These are phyloP conservation scores for Nezara viridula DNA, from an alignment of 2,888 invertebrate genomes.

Conservation along the genomic window DNA sequence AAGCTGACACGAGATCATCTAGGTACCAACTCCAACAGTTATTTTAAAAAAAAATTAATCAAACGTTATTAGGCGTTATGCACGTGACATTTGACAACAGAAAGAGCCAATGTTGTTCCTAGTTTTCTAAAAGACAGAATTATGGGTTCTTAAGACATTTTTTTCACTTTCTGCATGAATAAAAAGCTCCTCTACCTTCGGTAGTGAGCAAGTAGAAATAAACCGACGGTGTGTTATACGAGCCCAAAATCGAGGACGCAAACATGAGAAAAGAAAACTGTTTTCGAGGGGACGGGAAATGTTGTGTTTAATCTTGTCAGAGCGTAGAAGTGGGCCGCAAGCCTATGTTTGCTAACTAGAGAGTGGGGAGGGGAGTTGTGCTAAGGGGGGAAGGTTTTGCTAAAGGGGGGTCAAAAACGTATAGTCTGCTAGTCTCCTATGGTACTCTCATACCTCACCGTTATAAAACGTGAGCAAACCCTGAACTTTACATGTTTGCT, in stretches of 20 bases:
- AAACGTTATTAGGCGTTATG: no score
- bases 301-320: background rate
- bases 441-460: background rate
- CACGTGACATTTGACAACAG: no score
- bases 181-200: no score
- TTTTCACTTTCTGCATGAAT: no score
- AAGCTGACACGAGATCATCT: no score
- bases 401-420: no score
- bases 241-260: background rate
- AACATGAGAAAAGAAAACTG: slow-evolving; percentile 13
- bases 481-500: background rate
- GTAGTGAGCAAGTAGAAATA: background rate
- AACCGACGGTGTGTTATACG: background rate
- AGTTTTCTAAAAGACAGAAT: no score
- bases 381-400: background rate
- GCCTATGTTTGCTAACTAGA: background rate
- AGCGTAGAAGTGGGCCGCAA: background rate
- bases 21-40: no score
- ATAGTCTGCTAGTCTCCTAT: no score
- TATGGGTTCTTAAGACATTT: no score
- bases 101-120: no score
- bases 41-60: no score
- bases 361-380: background rate
- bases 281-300: background rate
- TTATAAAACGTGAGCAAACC: background rate